Evolutionary conservation across 2,888 invertebrate genomes (phyloP).

Genomic region (Lepidocyrtoides sp.): DNA sequence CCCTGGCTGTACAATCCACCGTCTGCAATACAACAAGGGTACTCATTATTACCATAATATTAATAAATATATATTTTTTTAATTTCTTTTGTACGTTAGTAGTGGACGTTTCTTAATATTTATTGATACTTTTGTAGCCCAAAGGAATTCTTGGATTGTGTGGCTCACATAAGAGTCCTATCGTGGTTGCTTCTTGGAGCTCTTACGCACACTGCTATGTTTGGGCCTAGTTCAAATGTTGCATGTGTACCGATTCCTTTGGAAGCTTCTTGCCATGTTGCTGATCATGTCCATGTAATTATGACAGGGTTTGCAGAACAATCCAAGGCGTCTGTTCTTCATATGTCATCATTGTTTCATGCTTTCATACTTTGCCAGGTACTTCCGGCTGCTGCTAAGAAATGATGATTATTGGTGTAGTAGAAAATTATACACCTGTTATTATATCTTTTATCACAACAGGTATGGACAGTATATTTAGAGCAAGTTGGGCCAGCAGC

Average conservation of each 20-base stretch:
- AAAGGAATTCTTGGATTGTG: constrained; percentile 97
- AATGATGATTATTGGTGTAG: too few species aligned
- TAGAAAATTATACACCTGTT: too few species aligned
- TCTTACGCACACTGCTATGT: constrained; percentile 94
- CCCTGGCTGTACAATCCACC: constrained; percentile 97
- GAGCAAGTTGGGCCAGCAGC: constrained; percentile 92
- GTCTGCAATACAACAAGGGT: constrained; percentile 94
- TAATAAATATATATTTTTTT: too few species aligned
- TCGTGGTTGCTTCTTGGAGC: constrained; percentile 99
- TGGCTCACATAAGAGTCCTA: constrained; percentile 96
- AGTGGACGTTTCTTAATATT: too few species aligned
- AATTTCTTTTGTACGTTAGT: too few species aligned
- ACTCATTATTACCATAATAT: too few species aligned
- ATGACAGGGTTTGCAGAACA: constrained; percentile 99
- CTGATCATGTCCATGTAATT: constrained; percentile 98
- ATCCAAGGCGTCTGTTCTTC: constrained; percentile 95
- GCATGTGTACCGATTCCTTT: constrained; percentile 95
- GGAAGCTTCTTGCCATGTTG: constrained; percentile 98
- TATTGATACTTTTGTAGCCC: constrained; percentile 89
- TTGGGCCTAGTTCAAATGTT: constrained; percentile 88
- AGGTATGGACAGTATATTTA: constrained; percentile 98
- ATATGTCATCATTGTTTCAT: constrained; percentile 98
- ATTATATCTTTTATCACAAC: too few species aligned
- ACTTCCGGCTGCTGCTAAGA: constrained; percentile 80
- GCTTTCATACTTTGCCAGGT: constrained; percentile 99